Base-by-base conservation (phyloP, 2,113 vertebrate genomes). In the Neolamprologus tretocephalus region DNA sequence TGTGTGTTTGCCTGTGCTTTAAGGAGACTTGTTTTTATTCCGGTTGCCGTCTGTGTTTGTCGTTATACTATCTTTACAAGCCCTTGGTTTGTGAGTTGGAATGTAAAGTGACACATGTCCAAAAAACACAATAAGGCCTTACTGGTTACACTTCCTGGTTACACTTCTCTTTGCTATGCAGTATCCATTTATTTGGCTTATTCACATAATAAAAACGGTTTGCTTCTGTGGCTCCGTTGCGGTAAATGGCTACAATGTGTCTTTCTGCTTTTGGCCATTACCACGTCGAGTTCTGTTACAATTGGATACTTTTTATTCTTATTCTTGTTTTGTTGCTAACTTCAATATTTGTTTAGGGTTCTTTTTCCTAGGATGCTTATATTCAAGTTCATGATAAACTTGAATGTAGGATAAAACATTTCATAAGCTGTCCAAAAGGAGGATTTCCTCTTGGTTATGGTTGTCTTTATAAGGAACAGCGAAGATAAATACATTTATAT, bases 21-120 rank as follows among this genome's bases (percentile, higher is more conserved):
- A 86, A 93, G 84, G 75, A 87, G 85, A 82, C 81, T 93, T 95
- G 93, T 94, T 94, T 95, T 95, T 92, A 85, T 93, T 94, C 93
- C 90, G 35, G 86, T 91, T 82, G 86, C 90, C 86, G 92, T 93
- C 93, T 94, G 93, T 94, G 93, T 95, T 95, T 95, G 93, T 95
- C 91, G 83, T 94, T 93, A 91, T 93, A 73, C 91, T 94, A 87
- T 94, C 93, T 95, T 95, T 95, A 94, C 90, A 92, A 94, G 92
- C 89, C 6, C 42, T 73, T 7, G 88, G 87, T 91, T 90, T 87
- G 87, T 71, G 81, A 91, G 79, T 47, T 78, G 95, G 93, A 94
- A 95, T 95, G 94, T 85, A 84, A 91, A 93, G 91, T 93, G 89
- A 93, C 87, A 93, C 86, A 90, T 89, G 66, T 94, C 92, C 91